Evolutionary conservation across 2,797 vertebrate genomes (phyloP).

Genomic region (Podarcis siculus): DNA sequence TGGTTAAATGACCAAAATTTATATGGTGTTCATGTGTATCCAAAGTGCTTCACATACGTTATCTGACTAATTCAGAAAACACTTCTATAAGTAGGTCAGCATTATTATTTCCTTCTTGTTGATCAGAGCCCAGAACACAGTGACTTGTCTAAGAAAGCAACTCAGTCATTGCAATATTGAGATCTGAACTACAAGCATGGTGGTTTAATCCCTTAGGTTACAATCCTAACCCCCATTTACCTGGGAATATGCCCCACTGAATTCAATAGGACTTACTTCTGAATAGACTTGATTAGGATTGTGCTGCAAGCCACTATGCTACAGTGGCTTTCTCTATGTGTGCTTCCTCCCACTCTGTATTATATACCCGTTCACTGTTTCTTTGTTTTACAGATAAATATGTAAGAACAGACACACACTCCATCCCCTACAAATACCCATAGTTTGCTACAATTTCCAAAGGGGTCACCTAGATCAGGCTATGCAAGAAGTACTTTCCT

Average conservation of each 20-base stretch:
- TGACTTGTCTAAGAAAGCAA: not conserved
- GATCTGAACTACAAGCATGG: not conserved
- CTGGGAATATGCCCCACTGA: too few species aligned
- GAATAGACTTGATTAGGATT: too few species aligned
- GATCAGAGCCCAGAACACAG: too few species aligned
- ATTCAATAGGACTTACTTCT: too few species aligned
- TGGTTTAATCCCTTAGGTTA: not conserved
- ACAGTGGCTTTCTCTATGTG: too few species aligned
- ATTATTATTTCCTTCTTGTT: not conserved
- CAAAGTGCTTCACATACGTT: too few species aligned
- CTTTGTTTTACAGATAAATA: not conserved
- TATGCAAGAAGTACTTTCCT: too few species aligned
- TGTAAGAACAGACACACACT: not conserved
- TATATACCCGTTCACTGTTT: not conserved
- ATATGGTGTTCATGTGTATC: not conserved
- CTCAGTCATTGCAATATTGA: not conserved
- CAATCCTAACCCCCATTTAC: too few species aligned
- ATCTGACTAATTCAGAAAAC: too few species aligned
- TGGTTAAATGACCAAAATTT: not conserved
- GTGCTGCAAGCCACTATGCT: not conserved
- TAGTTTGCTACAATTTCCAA: too few species aligned
- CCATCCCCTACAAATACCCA: not conserved
- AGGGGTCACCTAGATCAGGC: too few species aligned
- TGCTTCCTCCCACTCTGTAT: not conserved
- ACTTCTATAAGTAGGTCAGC: not conserved